These are phyloP conservation scores for Cataglyphis albicans DNA, from an alignment of 2,888 invertebrate species.

Conservation along the genomic window DNA sequence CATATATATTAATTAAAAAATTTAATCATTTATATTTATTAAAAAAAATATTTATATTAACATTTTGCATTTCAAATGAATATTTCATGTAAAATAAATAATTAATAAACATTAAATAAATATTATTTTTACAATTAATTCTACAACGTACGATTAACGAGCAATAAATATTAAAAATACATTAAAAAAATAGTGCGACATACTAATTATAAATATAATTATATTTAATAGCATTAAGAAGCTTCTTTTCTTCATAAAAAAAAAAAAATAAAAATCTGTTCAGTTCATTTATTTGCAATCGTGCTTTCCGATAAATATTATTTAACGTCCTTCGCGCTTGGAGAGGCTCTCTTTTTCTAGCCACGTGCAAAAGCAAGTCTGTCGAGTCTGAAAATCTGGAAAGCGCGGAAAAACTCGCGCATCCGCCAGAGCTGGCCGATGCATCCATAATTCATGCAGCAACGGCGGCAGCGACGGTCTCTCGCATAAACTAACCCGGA, in stretches of 20 bases:
- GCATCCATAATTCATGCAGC: slow-evolving; percentile 60
- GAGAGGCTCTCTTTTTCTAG: neutral
- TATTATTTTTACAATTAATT: too few relatives aligned
- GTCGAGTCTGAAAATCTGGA: neutral
- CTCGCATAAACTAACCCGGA: slow-evolving; percentile 65
- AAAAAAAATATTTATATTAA: too few relatives aligned
- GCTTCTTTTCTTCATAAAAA: neutral
- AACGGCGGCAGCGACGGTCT: neutral
- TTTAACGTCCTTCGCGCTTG: neutral
- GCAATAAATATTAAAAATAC: too few relatives aligned
- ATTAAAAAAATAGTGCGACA: too few relatives aligned
- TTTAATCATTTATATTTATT: too few relatives aligned
- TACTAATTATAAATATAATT: neutral
- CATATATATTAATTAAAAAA: too few relatives aligned
- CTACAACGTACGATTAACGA: too few relatives aligned
- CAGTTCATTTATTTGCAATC: neutral
- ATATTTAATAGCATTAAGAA: neutral
- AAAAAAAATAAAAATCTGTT: neutral
- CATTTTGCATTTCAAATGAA: too few relatives aligned
- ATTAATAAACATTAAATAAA: too few relatives aligned
- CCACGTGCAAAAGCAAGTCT: neutral
- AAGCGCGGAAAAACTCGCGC: slow-evolving; percentile 34
- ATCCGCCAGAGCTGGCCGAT: neutral
- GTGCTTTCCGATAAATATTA: neutral
- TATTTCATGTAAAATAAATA: too few relatives aligned